Conservation (phyloP, 2,888 invertebrate species). For the Cantharis rufa region DNA sequence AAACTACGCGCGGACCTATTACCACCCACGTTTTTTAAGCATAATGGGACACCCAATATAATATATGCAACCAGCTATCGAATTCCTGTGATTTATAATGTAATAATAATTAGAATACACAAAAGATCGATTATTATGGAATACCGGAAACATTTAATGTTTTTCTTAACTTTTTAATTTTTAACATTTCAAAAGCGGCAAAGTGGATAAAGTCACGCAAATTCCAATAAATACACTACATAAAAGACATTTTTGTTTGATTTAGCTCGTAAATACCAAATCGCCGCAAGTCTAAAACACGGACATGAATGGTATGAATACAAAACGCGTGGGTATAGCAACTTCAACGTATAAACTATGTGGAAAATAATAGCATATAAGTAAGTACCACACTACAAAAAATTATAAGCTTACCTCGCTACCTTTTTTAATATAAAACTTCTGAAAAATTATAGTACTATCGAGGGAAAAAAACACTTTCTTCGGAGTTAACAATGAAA, state of each 20-base stretch:
- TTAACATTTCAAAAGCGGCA: background rate
- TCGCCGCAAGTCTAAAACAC: conserved; percentile 22
- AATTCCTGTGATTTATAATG: background rate
- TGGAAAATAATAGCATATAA: conserved; percentile 47
- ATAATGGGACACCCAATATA: background rate
- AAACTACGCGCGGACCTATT: background rate
- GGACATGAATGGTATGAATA: conserved; percentile 39
- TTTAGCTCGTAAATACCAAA: conserved; percentile 36
- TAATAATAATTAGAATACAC: background rate
- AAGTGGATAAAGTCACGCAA: conserved; percentile 22
- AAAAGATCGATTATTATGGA: background rate
- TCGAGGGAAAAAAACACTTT: too few relatives aligned
- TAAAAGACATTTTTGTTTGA: conserved; percentile 20
- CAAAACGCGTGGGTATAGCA: conserved; percentile 42
- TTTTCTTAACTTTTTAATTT: background rate
- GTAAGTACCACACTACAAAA: conserved; percentile 41
- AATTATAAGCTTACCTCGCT: background rate
- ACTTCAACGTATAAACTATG: conserved; percentile 45
- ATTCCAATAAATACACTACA: conserved; percentile 23
- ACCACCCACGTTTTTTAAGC: background rate
- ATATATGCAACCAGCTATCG: background rate
- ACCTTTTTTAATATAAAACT: background rate
- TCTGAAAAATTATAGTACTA: background rate
- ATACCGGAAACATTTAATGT: background rate
- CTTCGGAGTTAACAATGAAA: background rate